Evolutionary conservation across 2,888 invertebrate species (phyloP).

Genomic region (Drosophila vallismaia): DNA sequence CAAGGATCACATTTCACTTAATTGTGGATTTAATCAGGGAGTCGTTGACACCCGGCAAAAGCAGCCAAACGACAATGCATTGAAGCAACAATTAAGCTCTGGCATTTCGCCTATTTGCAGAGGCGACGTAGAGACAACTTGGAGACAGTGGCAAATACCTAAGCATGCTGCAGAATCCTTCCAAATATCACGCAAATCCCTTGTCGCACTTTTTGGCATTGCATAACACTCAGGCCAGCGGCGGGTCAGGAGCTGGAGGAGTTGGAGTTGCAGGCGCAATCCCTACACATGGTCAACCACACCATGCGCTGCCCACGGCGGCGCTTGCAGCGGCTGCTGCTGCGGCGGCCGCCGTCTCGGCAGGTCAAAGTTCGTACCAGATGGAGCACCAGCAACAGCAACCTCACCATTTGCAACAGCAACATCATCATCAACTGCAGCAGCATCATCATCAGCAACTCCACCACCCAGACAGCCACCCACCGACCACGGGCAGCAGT

Average conservation of each 20-base stretch:
- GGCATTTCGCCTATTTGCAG: constrained; percentile 55
- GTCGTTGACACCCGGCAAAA: constrained; percentile 69
- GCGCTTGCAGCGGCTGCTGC: constrained; percentile 73
- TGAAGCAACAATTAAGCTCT: constrained; percentile 45
- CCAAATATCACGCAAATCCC: constrained; percentile 84
- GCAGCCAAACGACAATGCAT: background rate
- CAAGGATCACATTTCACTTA: constrained; percentile 67
- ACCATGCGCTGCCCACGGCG: constrained; percentile 74
- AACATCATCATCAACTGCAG: constrained; percentile 51
- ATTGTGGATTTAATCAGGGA: constrained; percentile 66
- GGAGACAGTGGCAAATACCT: constrained; percentile 54
- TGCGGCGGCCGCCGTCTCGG: constrained; percentile 62
- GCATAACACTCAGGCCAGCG: constrained; percentile 81
- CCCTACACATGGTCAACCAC: constrained; percentile 68
- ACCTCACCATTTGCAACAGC: constrained; percentile 51
- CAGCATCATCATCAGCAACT: constrained; percentile 61
- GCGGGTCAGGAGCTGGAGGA: constrained; percentile 34
- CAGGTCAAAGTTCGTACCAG: constrained; percentile 76
- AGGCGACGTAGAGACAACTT: constrained; percentile 38
- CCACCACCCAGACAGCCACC: constrained; percentile 56
- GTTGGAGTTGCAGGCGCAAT: constrained; percentile 20
- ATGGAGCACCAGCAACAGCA: constrained; percentile 65
- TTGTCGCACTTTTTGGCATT: constrained; percentile 84
- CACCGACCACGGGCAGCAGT: constrained; percentile 51
- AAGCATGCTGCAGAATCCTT: constrained; percentile 84